These are phyloP conservation scores for Amiota mariae DNA, from an alignment of 2,888 invertebrate species.

Conservation along the genomic window DNA sequence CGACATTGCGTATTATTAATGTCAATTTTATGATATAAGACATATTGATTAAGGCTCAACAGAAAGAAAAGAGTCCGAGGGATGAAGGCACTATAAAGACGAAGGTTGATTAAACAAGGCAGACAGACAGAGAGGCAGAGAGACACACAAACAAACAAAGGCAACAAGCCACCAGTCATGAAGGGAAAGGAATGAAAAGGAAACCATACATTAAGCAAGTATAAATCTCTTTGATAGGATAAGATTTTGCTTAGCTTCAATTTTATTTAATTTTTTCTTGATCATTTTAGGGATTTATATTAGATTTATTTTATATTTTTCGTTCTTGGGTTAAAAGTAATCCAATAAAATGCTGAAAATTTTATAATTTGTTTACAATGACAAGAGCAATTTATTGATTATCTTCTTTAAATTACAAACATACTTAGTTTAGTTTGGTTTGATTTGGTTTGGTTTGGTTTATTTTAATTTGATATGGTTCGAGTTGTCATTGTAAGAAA, in stretches of 20 bases:
- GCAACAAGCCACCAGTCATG: neutral
- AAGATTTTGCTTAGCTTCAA: too few relatives aligned
- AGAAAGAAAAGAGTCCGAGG: neutral
- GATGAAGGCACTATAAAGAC: neutral
- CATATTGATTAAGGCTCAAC: constrained; percentile 22
- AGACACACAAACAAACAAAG: neutral
- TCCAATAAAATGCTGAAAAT: neutral
- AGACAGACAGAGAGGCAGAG: neutral
- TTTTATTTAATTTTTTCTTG: too few relatives aligned
- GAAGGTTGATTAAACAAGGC: too few relatives aligned
- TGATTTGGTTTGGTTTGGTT: too few relatives aligned
- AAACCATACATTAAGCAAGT: neutral
- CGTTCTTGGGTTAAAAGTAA: neutral
- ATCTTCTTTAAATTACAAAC: too few relatives aligned
- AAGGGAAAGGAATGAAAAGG: neutral
- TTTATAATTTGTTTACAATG: constrained; percentile 12
- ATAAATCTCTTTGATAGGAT: too few relatives aligned
- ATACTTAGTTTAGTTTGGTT: too few relatives aligned
- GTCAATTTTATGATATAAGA: constrained; percentile 47
- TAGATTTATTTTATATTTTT: neutral
- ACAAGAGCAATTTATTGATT: neutral
- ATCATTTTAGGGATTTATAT: too few relatives aligned
- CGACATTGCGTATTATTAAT: constrained; percentile 48
- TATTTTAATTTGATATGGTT: too few relatives aligned
- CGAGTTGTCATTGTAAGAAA: too few relatives aligned